These are phyloP conservation scores for Rosalia funebris DNA, from an alignment of 2,888 invertebrate species.

Conservation along the genomic window DNA sequence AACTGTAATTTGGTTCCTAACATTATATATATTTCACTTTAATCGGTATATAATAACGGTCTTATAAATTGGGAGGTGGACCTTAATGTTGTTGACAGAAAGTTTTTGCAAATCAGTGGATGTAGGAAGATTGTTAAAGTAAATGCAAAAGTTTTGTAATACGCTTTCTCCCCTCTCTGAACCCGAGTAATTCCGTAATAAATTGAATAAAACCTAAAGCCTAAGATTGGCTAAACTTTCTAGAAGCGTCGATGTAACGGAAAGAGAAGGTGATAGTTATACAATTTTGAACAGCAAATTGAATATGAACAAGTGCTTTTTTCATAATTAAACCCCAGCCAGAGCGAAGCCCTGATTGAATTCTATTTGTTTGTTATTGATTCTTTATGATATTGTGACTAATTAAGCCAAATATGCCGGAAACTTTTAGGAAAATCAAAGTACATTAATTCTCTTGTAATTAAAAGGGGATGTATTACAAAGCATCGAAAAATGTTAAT, in stretches of 20 bases:
- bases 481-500: too few species aligned
- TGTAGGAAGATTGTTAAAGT: constrained; percentile 15
- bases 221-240: constrained; percentile 31
- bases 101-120: constrained; percentile 5
- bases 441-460: too few species aligned
- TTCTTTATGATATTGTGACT: constrained; percentile 6
- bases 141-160: constrained; percentile 30
- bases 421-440: constrained; percentile 1
- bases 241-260: constrained; percentile 4
- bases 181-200: constrained; percentile 32
- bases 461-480: too few species aligned
- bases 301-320: constrained; percentile 11
- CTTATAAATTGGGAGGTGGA: too few species aligned
- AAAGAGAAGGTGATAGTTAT: constrained; percentile 19
- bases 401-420: neutral
- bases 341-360: neutral
- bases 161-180: constrained; percentile 25
- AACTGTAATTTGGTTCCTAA: too few species aligned
- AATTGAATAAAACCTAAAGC: constrained; percentile 31
- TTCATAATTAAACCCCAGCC: constrained; percentile 2
- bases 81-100: constrained; percentile 10
- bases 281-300: constrained; percentile 31
- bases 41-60: too few species aligned
- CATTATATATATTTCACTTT: too few species aligned
- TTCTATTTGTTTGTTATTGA: constrained; percentile 7